Evolutionary conservation across 1,140 invertebrate genomes (phyloP).

Genomic region (Myzus persicae): DNA sequence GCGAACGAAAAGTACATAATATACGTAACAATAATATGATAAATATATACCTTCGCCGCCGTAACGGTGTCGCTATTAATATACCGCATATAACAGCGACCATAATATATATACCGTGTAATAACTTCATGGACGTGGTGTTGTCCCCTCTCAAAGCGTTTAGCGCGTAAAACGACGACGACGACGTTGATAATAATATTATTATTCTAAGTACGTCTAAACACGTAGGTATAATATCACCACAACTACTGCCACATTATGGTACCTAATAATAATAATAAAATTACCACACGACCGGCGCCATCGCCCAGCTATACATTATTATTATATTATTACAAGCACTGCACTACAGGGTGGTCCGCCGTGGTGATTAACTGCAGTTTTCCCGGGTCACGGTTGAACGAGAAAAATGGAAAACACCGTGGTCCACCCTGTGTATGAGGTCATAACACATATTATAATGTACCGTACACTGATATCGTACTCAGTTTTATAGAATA

Average conservation of each 20-base stretch:
- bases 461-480: not conserved
- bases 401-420: not conserved
- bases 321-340: too few species aligned
- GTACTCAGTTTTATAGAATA: not conserved
- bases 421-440: not conserved
- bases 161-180: not conserved
- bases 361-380: too few species aligned
- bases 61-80: not conserved
- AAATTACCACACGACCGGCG: not conserved
- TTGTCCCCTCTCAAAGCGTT: not conserved
- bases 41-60: not conserved
- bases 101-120: too few species aligned
- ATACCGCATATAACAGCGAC: not conserved
- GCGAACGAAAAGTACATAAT: not conserved
- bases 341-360: too few species aligned
- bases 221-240: slow-evolving; percentile 6
- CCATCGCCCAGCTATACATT: too few species aligned
- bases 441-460: too few species aligned
- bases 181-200: not conserved
- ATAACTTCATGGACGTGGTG: too few species aligned
- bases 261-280: not conserved
- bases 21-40: too few species aligned
- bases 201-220: slow-evolving; percentile 14
- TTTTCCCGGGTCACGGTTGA: too few species aligned
- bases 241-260: not conserved